Conservation (phyloP, 2,113 vertebrate genomes). For the Carollia perspicillata region DNA sequence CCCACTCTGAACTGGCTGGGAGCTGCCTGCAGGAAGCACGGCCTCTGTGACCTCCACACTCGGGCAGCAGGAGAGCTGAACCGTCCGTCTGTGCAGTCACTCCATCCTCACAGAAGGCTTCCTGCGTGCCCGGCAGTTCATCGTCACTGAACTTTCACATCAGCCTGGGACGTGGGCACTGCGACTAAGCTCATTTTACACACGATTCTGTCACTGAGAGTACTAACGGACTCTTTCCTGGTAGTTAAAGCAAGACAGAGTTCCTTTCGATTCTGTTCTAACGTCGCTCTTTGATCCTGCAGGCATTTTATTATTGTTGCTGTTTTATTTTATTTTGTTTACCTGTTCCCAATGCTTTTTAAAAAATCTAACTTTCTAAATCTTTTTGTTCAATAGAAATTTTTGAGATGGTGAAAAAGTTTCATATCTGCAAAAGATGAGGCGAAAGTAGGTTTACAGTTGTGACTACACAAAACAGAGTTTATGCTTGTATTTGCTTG, state of each 20-base stretch:
- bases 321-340: not conserved
- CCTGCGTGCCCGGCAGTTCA: no score
- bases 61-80: not conserved
- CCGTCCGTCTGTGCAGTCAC: fast-evolving
- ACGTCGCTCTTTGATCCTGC: not conserved
- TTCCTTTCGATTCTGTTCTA: not conserved
- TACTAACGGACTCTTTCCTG: not conserved
- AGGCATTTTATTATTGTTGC: not conserved
- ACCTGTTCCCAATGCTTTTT: not conserved
- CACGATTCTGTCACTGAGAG: not conserved
- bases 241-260: not conserved
- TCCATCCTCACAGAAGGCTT: fast-evolving
- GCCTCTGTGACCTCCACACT: not conserved
- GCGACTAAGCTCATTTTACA: not conserved
- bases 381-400: not conserved
- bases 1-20: no score
- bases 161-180: fast-evolving
- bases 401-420: not conserved
- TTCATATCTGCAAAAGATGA: not conserved
- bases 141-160: not conserved
- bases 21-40: not conserved
- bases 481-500: no score
- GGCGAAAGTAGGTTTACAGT: no score
- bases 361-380: not conserved
- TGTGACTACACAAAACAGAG: not conserved